Base-by-base conservation (phyloP, 1,140 invertebrate genomes). In the Nasonia giraulti region DNA sequence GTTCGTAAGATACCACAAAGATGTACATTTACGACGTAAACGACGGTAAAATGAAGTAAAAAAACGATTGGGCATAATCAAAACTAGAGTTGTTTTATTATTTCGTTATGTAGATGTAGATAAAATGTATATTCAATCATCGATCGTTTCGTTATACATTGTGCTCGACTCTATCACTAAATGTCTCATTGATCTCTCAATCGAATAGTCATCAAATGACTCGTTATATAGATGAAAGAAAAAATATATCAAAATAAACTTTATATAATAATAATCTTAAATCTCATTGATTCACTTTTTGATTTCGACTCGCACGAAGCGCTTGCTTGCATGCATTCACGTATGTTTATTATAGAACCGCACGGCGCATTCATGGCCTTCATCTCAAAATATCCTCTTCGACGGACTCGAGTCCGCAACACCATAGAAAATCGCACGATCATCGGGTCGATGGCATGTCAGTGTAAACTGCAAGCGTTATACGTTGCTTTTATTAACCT, bases 211-310 rank as follows among this genome's bases (percentile, higher is more conserved):
- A 85, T 71, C 17, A 83, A 73, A 79, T 79, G 68, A 82, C 23
- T 40, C 66, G 50, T 82, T 84, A 86, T 77, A 86, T 62, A 86
- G 80, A 82, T 71, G 20, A 62, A 66, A 75, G 85, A 87, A 85
- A 87, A 85, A 85, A 79, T 74, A 50, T 84, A 87, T 75, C 76
- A 86, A 87, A 87, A 87, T 81, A 87, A 85, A 82, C 23, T 74
- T 77, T 68, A 55, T 77, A 84, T 47, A 85, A 85, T 69, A 85
- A 75, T 75, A 80, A 85, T 68, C 47, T 76, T 20, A 69, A 66
- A 37, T 31, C 62, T 78, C n/a, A 62, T 75, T 80, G 23, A 74
- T 78, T 79, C 47, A 82, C 47, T 66, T 50, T 44, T 79, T n/a
- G 11, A 73, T 71, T 71, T 31, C 8, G 10, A 31, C 6, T 62